Percentiles rank a stretch among this genome's conserved stretches.
phyloP scores from a whole-genome alignment of 2,113 vertebrate species.

The Oreochromis niloticus region DNA sequence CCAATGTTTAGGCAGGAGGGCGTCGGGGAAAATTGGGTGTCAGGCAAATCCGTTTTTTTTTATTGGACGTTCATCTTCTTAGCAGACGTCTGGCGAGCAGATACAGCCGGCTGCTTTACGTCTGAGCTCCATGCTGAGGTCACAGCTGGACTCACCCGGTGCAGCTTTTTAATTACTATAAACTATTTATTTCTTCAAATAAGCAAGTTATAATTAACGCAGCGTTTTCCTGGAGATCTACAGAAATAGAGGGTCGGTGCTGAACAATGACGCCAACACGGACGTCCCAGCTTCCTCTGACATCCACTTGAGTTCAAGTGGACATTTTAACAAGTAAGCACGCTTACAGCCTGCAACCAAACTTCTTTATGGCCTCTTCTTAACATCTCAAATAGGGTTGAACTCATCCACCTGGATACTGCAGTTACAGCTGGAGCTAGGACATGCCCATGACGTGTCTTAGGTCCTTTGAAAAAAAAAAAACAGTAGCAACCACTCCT shows the following conservation, averaged over 20 bases:
- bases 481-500: background rate
- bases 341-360: background rate
- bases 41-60: constrained; percentile 4
- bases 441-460: background rate
- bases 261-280: background rate
- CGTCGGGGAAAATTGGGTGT: constrained; percentile 7
- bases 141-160: background rate
- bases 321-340: background rate
- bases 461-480: background rate
- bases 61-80: constrained; percentile 25
- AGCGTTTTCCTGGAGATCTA: background rate
- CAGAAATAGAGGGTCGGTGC: background rate
- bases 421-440: background rate
- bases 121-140: background rate
- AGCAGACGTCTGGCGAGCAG: constrained; percentile 1
- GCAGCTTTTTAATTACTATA: background rate
- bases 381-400: fast-evolving
- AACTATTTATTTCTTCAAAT: background rate
- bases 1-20: background rate
- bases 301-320: background rate
- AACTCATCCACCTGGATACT: background rate
- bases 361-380: background rate
- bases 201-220: background rate
- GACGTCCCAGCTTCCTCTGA: background rate
- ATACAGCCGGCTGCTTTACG: background rate